Base-by-base conservation (phyloP, 1,140 invertebrate species). In the Drosophila sp. region DNA sequence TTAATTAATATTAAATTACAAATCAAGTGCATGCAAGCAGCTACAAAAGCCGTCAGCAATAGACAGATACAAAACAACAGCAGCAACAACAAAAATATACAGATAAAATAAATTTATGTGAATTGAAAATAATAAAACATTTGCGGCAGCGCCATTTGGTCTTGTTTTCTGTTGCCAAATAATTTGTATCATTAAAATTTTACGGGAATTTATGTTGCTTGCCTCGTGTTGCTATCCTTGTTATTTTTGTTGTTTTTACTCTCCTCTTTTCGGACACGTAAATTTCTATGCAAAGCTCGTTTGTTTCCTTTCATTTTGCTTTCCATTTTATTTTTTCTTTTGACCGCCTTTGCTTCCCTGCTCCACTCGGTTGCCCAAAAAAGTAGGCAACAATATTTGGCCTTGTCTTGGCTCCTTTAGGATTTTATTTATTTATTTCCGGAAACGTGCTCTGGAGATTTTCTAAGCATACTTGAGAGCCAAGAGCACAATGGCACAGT, bases 351-450 rank as follows among this genome's bases (percentile, higher is more conserved):
- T 21, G 21, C 11, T 29, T 27, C 2, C 46, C 13, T n/a, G 11
- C 36, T 13, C 7, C 48, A 9, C 13, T n/a, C n/a, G n/a, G n/a
- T 18, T 25, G 8, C 21, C 21, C 41, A 29, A 45, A 66, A 72
- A 73, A 50, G 64, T 62, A 73, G 64, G 71, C 63, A 67, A 38
- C 71, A 69, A 53, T 21, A 43, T 34, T 67, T 13, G 38, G 48
- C 38, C 21, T 32, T 32, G 45, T n/a, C 51, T 50, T 50, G 53
- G 58, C 41, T 62, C 57, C 70, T 63, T 69, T 53, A 54, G 73
- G 40, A 83, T 66, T 89, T 89, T 89, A 89, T 89, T 89, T 89
- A 89, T 89, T 89, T 89, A 89, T 89, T 89, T 89, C 83, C 83
- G 83, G 83, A 89, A 89, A 89, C 84, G 79, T 83, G 83, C 83